Evolutionary conservation across 1,140 invertebrate species (phyloP), one percentile per base, ranked within the genome.

Genomic region (Drosophila bifasciata): DNA sequence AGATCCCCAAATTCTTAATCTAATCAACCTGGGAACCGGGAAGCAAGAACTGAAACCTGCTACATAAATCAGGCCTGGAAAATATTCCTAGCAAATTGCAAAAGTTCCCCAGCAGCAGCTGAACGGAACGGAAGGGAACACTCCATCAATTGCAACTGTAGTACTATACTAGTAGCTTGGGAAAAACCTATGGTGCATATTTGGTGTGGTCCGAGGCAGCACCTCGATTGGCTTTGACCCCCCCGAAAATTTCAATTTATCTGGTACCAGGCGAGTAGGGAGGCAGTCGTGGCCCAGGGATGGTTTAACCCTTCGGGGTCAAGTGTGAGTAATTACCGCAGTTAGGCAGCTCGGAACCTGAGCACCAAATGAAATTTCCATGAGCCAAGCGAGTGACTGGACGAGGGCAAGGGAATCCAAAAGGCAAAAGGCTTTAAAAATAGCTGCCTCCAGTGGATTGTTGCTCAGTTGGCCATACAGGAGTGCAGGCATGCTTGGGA

Each of bases 281-380:
- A 64, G 70, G 51, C 39, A 64, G 45, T 51, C 15, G 25, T 39
- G 19, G 19, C 21, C 15, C 32, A 13, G 32, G 11, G 11, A 36
- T 13, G 32, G 32, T 5, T 36, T 21, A 16, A 56, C 48, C 70
- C 70, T 73, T 73, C 59, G 69, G 69, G 68, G 74, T 86, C 80
- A 85, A 85, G 81, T 86, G 81, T 85, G 80, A 85, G 81, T 85
- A 85, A 85, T 85, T 85, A 66, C 77, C 67, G 68, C 73, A 80
- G 76, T 77, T 85, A 77, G 81, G 75, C 53, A 75, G 50, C 46
- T 59, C 43, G 71, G 50, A 80, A 86, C 71, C 60, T 56, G 39
- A 74, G 46, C 51, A 57, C 39, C 72, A 55, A 74, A 74, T 75
- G 62, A 75, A 75, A 59, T 76, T 75, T 76, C 62, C 71, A 75